These are phyloP conservation scores for Plecotus auritus DNA, from an alignment of 2,113 vertebrate genomes.

Conservation along the genomic window DNA sequence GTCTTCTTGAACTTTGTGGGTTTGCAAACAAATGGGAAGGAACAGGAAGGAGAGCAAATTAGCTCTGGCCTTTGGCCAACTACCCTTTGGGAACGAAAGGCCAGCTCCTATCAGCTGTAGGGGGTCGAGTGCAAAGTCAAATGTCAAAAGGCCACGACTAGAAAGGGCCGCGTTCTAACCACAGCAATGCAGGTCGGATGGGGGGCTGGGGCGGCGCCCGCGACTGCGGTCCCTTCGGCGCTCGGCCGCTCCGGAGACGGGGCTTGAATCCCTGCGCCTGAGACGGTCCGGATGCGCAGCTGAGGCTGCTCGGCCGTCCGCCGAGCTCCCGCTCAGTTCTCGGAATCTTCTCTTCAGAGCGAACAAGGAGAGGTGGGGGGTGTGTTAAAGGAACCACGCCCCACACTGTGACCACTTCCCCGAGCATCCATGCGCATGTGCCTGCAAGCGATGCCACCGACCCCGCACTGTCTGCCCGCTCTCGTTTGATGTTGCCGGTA, in stretches of 20 bases:
- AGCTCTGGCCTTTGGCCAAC: constrained; percentile 41
- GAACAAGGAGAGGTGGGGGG: neutral
- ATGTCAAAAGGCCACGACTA: constrained; percentile 24
- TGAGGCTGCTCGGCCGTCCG: neutral
- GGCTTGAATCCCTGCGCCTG: neutral
- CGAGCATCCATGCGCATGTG: rapidly evolving
- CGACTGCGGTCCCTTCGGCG: neutral
- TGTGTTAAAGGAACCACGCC: rapidly evolving
- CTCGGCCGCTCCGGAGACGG: neutral
- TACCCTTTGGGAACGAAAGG: constrained; percentile 60
- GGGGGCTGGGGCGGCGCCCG: rapidly evolving
- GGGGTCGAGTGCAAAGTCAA: neutral
- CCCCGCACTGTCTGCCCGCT: rapidly evolving
- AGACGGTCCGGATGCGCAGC: rapidly evolving
- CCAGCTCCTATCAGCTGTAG: constrained; percentile 35
- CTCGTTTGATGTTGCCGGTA: rapidly evolving
- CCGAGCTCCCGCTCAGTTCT: neutral
- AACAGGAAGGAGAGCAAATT: neutral
- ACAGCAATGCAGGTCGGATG: neutral
- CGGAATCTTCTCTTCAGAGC: neutral
- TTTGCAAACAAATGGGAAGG: constrained; percentile 31
- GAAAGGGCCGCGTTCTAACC: neutral
- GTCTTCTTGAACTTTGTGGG: neutral
- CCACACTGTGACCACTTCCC: rapidly evolving
- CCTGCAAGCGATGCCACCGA: rapidly evolving